These are phyloP conservation scores for Altica lythri DNA, from an alignment of 2,888 invertebrate species.

Conservation along the genomic window DNA sequence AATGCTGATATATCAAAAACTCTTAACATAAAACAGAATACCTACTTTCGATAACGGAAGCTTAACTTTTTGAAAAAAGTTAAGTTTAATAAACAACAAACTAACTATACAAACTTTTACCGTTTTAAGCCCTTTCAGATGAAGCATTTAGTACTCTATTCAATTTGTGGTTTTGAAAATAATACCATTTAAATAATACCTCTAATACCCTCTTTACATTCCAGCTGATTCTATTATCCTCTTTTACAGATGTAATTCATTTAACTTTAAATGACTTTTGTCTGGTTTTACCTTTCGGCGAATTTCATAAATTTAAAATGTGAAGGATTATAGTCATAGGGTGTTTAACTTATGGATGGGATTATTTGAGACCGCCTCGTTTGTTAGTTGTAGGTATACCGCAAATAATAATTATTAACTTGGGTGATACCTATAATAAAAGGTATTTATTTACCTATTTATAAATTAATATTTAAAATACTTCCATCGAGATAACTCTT, in stretches of 20 bases:
- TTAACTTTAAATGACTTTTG: conserved; percentile 29
- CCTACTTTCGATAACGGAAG: no score
- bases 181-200: conserved; percentile 18
- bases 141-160: conserved; percentile 4
- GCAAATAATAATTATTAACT: no score
- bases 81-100: no score
- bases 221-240: conserved; percentile 15
- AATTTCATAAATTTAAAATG: conserved; percentile 1
- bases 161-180: conserved; percentile 19
- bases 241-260: conserved; percentile 30
- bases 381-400: background rate
- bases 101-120: no score
- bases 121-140: conserved; percentile 8
- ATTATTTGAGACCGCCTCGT: conserved; percentile 2
- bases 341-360: conserved; percentile 1
- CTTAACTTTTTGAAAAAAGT: no score
- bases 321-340: background rate
- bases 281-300: conserved; percentile 1
- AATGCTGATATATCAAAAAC: no score
- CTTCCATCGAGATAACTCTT: no score
- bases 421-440: no score
- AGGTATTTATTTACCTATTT: no score
- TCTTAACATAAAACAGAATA: no score
- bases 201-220: conserved; percentile 11
- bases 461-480: no score